A percentile compares a stretch with the other conserved stretches of the same genome.
Evolutionary conservation across 2,113 vertebrate genomes (phyloP).

Genomic region (Saiga tatarica): DNA sequence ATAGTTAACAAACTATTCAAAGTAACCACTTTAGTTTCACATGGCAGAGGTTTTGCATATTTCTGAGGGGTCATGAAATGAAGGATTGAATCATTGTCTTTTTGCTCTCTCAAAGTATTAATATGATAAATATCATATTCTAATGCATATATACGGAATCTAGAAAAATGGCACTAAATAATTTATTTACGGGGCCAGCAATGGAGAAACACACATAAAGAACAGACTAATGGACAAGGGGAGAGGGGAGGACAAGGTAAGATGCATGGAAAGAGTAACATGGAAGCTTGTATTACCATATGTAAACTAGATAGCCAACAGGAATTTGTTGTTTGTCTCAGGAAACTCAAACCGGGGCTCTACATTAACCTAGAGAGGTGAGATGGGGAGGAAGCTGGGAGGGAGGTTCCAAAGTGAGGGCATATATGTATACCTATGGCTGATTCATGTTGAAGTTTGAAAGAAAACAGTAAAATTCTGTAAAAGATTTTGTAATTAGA

Average conservation of each 20-base stretch:
- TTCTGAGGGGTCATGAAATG: neutral
- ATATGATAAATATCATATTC: neutral
- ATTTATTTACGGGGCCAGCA: neutral
- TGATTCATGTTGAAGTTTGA: neutral
- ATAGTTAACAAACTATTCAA: neutral
- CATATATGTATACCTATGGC: neutral
- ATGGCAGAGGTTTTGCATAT: neutral
- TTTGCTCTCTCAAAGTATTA: neutral
- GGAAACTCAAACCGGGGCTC: neutral
- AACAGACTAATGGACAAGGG: neutral
- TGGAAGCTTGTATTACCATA: neutral
- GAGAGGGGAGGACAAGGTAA: neutral
- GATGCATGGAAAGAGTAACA: neutral
- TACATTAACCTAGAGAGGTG: neutral
- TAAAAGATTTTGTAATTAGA: neutral
- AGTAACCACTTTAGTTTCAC: neutral
- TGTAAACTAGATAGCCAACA: neutral
- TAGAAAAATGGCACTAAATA: neutral
- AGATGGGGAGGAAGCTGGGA: neutral
- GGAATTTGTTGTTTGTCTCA: neutral
- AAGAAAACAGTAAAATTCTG: neutral
- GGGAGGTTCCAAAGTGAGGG: neutral
- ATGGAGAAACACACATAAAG: neutral
- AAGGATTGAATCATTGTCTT: neutral
- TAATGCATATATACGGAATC: neutral